Conservation (phyloP, 2,888 invertebrate genomes). For the Gandaritis pyraliata region DNA sequence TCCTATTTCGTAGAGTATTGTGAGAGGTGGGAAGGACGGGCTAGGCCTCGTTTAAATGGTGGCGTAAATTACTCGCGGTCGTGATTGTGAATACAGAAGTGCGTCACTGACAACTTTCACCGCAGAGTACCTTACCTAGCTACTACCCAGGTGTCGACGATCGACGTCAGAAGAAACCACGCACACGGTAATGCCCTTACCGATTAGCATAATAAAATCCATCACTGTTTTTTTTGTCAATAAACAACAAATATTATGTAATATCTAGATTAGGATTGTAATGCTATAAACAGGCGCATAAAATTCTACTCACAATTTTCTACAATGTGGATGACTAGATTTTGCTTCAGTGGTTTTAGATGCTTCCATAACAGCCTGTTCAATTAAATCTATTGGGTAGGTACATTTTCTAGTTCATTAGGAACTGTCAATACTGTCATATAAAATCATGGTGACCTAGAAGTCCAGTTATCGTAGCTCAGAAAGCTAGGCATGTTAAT, state of each 20-base stretch:
- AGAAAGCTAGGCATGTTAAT: constrained; percentile 28
- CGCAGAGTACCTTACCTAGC: constrained; percentile 47
- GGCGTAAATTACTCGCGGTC: constrained; percentile 66
- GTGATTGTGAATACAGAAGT: constrained; percentile 73
- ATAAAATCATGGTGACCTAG: constrained; percentile 19
- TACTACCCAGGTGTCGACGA: constrained; percentile 24
- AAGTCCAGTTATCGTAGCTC: constrained; percentile 20
- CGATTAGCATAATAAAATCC: constrained; percentile 22
- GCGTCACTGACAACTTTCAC: constrained; percentile 82
- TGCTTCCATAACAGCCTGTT: background rate
- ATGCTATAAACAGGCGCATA: too few species aligned
- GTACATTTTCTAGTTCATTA: background rate
- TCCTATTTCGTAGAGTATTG: constrained; percentile 47
- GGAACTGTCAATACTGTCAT: constrained; percentile 9
- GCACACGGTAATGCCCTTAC: constrained; percentile 35
- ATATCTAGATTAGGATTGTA: too few species aligned
- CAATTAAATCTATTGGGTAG: background rate
- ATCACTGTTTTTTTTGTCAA: too few species aligned
- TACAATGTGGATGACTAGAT: too few species aligned
- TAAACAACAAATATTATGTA: too few species aligned
- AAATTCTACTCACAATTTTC: too few species aligned
- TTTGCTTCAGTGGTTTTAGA: too few species aligned
- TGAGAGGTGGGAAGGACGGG: constrained; percentile 53
- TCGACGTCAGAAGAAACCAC: constrained; percentile 32
- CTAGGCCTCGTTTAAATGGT: constrained; percentile 60